phyloP scores from a whole-genome alignment of 2,888 invertebrate species.

The Drosophila monieri region DNA sequence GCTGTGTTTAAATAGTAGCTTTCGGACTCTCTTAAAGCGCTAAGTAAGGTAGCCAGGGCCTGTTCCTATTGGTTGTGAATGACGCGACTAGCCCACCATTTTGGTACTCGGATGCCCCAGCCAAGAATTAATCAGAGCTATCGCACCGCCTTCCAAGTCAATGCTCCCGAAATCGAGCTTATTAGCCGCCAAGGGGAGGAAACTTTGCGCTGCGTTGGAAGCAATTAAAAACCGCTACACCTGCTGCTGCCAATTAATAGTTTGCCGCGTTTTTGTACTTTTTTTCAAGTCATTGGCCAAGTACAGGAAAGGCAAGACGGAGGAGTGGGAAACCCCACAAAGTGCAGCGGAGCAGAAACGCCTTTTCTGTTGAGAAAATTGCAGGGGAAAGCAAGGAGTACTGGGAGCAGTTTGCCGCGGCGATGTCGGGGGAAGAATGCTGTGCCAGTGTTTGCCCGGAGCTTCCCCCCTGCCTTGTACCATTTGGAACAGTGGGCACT shows the following conservation, averaged over 20 bases:
- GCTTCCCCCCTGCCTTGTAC: slow-evolving; percentile 38
- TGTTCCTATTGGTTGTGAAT: too few relatives aligned
- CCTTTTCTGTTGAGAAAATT: slow-evolving; percentile 14
- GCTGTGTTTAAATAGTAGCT: too few relatives aligned
- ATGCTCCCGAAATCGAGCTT: slow-evolving; percentile 57
- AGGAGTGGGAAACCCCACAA: slow-evolving; percentile 13
- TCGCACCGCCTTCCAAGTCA: slow-evolving; percentile 58
- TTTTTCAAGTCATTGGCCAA: slow-evolving; percentile 49
- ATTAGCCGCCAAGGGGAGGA: slow-evolving; percentile 35
- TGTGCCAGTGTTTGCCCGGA: slow-evolving; percentile 54
- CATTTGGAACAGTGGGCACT: slow-evolving; percentile 6
- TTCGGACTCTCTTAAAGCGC: too few relatives aligned
- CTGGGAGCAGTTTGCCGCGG: slow-evolving; percentile 3
- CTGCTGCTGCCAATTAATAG: slow-evolving; percentile 70
- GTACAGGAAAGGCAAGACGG: slow-evolving; percentile 29
- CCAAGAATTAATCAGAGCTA: slow-evolving; percentile 22
- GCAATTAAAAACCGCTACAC: slow-evolving; percentile 55
- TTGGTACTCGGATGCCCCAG: not conserved
- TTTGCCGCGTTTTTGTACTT: slow-evolving; percentile 32
- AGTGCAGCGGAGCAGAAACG: slow-evolving; percentile 19
- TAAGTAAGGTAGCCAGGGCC: too few relatives aligned
- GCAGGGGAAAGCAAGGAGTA: slow-evolving; percentile 11
- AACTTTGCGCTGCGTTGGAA: slow-evolving; percentile 61
- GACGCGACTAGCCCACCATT: not conserved
- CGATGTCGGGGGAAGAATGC: slow-evolving; percentile 31